Conservation (phyloP, 2,888 invertebrate genomes). For the Nephrotoma appendiculata region DNA sequence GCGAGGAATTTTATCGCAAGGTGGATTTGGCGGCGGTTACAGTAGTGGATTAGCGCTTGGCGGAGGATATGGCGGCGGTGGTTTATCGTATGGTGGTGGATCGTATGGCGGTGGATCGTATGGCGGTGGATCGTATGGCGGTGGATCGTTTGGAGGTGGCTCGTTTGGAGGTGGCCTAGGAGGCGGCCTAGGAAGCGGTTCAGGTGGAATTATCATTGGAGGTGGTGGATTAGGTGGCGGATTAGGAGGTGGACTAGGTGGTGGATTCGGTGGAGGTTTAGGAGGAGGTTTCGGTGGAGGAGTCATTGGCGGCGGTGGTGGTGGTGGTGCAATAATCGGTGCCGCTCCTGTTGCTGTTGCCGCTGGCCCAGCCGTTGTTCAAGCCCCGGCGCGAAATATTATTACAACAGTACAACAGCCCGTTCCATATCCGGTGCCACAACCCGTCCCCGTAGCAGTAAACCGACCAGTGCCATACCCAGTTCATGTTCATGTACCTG, state of each 20-base stretch:
- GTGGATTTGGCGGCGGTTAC: background rate
- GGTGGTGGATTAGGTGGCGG: background rate
- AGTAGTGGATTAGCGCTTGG: background rate
- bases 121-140: background rate
- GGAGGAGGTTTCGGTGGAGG: background rate
- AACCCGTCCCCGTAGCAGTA: background rate
- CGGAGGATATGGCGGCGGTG: background rate
- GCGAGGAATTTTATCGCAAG: background rate
- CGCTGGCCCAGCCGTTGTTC: background rate
- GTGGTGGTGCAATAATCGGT: background rate
- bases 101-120: background rate
- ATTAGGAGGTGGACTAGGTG: background rate
- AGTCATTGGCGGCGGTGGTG: background rate
- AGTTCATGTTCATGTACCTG: conserved; percentile 2
- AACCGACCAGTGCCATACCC: background rate
- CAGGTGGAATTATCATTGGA: background rate
- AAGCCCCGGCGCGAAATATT: background rate
- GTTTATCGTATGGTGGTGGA: background rate
- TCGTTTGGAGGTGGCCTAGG: background rate
- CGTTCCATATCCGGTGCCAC: background rate
- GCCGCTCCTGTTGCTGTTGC: background rate
- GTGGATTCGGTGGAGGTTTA: background rate
- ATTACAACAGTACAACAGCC: conserved; percentile 1
- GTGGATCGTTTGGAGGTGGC: background rate
- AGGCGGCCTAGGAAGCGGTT: background rate